A percentile compares a stretch with the other conserved stretches of the same genome.
Evolutionary conservation across 2,888 invertebrate genomes (phyloP).

Genomic region (Kryphioiulus occultus): DNA sequence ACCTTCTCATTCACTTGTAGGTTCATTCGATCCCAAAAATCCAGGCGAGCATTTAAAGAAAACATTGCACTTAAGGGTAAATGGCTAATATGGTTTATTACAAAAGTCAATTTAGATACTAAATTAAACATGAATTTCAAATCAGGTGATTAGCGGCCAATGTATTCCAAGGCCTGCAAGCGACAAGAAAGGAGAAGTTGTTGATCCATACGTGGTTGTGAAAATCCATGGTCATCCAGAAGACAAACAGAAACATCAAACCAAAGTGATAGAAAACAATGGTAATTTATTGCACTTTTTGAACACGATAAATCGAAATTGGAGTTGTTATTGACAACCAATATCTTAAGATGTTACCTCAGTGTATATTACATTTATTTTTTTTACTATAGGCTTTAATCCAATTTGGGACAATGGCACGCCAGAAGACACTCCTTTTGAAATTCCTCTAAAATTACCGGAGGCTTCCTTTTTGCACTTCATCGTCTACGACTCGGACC

Average conservation of each 20-base stretch:
- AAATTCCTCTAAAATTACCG: slow-evolving; percentile 65
- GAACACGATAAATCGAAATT: too few relatives aligned
- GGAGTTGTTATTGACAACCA: too few relatives aligned
- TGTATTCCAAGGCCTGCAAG: slow-evolving; percentile 68
- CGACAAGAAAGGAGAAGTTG: slow-evolving; percentile 61
- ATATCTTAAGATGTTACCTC: too few relatives aligned
- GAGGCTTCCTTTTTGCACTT: slow-evolving; percentile 67
- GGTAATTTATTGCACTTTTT: slow-evolving; percentile 60
- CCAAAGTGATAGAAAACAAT: slow-evolving; percentile 66
- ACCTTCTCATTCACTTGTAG: neutral
- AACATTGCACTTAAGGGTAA: neutral
- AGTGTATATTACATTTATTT: too few relatives aligned
- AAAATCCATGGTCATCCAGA: slow-evolving; percentile 63
- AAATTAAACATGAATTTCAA: too few relatives aligned
- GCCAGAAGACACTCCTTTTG: slow-evolving; percentile 59
- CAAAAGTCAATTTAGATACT: too few relatives aligned
- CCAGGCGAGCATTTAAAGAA: neutral
- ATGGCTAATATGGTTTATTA: neutral
- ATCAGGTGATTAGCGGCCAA: slow-evolving; percentile 67
- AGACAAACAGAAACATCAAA: slow-evolving; percentile 64
- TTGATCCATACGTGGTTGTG: slow-evolving; percentile 69
- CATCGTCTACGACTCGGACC: slow-evolving; percentile 63
- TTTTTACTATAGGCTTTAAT: slow-evolving; percentile 65
- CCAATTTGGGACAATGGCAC: slow-evolving; percentile 68
- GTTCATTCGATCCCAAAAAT: neutral